A percentile compares a stretch with the other conserved stretches of the same genome.
Conservation (phyloP, 2,797 vertebrate genomes). For the Synanceia verrucosa region DNA sequence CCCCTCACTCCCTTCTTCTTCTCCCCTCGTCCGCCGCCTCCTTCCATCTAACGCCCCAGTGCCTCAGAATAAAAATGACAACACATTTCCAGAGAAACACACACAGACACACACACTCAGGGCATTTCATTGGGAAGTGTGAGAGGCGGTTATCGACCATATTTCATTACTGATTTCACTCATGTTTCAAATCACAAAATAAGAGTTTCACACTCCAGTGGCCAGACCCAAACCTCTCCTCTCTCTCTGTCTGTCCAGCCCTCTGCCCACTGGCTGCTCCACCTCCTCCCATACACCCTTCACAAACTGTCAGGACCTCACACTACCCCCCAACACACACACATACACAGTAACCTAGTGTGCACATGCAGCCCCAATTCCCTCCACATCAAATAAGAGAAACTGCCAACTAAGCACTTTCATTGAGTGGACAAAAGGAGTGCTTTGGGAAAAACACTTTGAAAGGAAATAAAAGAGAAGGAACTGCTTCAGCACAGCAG, state of each 20-base stretch:
- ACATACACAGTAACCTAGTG: neutral
- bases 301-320: conserved; percentile 73
- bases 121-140: conserved; percentile 77
- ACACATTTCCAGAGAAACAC: conserved; percentile 82
- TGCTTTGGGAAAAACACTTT: conserved; percentile 76
- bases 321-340: conserved; percentile 18
- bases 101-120: conserved; percentile 41
- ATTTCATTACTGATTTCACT: conserved; percentile 90
- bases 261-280: conserved; percentile 62
- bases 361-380: conserved; percentile 55
- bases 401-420: conserved; percentile 85
- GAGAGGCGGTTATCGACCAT: conserved; percentile 85
- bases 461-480: conserved; percentile 70
- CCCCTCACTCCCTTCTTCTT: conserved; percentile 7
- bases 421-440: conserved; percentile 79
- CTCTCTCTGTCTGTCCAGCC: conserved; percentile 68
- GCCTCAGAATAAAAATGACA: conserved; percentile 86
- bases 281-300: conserved; percentile 61
- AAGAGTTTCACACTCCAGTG: conserved; percentile 86
- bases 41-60: conserved; percentile 75
- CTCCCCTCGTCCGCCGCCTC: conserved; percentile 31
- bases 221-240: conserved; percentile 68
- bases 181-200: conserved; percentile 90
- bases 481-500: conserved; percentile 57
- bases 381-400: conserved; percentile 77